phyloP scores from a whole-genome alignment of 1,140 invertebrate species.

The Rhagoletis pomonella region DNA sequence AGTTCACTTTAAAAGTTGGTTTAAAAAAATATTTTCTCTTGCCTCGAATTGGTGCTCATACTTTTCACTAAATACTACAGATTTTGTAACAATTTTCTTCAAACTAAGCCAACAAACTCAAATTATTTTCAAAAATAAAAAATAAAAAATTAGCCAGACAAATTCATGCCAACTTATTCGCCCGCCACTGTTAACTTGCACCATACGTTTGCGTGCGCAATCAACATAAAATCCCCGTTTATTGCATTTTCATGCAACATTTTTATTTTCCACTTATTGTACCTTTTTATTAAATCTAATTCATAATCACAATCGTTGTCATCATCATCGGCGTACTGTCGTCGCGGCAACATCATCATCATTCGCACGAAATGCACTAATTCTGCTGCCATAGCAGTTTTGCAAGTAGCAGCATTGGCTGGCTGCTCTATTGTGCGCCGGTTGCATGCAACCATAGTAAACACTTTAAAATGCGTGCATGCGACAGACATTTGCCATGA shows the following conservation, averaged over 20 bases:
- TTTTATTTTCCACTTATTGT: neutral
- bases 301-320: slow-evolving; percentile 38
- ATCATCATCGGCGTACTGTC: slow-evolving; percentile 31
- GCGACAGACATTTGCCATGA: slow-evolving; percentile 41
- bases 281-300: slow-evolving; percentile 33
- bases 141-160: too few relatives aligned
- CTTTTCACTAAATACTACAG: too few relatives aligned
- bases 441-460: slow-evolving; percentile 45
- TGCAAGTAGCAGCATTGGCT: neutral
- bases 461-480: slow-evolving; percentile 49
- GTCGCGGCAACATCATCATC: slow-evolving; percentile 35
- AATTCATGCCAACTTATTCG: neutral
- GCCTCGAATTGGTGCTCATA: too few relatives aligned
- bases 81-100: too few relatives aligned
- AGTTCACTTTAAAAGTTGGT: too few relatives aligned
- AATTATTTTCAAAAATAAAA: too few relatives aligned
- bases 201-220: neutral
- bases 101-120: too few relatives aligned
- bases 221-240: slow-evolving; percentile 9
- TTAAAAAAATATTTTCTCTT: too few relatives aligned
- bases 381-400: slow-evolving; percentile 14
- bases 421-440: neutral
- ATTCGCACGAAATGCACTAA: slow-evolving; percentile 44
- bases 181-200: neutral
- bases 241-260: neutral